A percentile compares a stretch with the other conserved stretches of the same genome.
These are phyloP conservation scores for Proterorhinus semilunaris DNA, from an alignment of 2,113 vertebrate genomes.

Conservation along the genomic window DNA sequence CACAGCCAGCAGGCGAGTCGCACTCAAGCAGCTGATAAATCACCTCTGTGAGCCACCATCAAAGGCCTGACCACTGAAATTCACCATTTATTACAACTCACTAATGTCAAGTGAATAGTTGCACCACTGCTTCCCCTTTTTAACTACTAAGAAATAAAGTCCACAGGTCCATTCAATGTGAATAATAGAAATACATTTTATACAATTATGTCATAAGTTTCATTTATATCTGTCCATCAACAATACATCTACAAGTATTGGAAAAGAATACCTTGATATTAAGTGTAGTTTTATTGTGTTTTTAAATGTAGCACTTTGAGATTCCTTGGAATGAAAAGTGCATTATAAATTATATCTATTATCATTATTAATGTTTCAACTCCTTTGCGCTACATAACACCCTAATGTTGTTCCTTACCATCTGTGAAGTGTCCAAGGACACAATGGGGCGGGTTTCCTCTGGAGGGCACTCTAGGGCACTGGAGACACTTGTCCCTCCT, in stretches of 20 bases:
- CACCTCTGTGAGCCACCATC: conserved; percentile 37
- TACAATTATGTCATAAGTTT: no score
- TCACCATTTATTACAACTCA: conserved; percentile 31
- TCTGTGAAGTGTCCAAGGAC: conserved; percentile 97
- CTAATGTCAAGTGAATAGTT: conserved; percentile 23
- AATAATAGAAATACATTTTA: not conserved
- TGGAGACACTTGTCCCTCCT: conserved; percentile 97
- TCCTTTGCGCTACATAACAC: no score
- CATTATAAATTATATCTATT: no score
- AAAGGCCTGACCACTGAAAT: conserved; percentile 43
- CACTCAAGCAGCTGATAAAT: conserved; percentile 56
- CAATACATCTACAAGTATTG: no score
- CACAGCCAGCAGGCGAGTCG: conserved; percentile 26
- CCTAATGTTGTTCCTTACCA: conserved; percentile 77
- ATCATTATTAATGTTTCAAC: not conserved
- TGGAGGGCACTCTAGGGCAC: conserved; percentile 89
- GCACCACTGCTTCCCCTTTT: not conserved
- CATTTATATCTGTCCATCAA: no score
- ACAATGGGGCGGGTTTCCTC: conserved; percentile 93
- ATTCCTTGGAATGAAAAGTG: no score
- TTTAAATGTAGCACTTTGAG: no score
- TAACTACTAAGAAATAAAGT: not conserved
- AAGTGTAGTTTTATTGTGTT: no score
- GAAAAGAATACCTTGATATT: no score
- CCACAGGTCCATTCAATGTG: no score